Conservation (phyloP, 1,140 invertebrate species). For the Probaryconus sp. region DNA sequence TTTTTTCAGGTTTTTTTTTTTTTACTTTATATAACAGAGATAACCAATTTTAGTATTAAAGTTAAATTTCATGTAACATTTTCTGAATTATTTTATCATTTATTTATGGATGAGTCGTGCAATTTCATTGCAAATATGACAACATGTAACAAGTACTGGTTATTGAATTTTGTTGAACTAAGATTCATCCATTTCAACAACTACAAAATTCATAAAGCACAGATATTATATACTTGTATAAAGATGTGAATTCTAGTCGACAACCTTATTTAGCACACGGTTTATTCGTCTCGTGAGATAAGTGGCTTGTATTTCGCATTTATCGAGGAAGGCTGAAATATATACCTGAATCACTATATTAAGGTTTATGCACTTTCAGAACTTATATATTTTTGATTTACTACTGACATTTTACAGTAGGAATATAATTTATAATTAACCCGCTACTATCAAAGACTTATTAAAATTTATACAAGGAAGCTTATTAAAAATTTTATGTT, state of each 20-base stretch:
- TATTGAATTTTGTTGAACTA: too few species aligned
- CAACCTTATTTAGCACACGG: conserved; percentile 19
- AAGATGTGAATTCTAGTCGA: conserved; percentile 16
- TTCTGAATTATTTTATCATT: too few species aligned
- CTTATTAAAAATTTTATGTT: too few species aligned
- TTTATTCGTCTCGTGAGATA: conserved; percentile 26
- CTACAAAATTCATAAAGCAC: conserved; percentile 1
- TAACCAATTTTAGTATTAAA: too few species aligned
- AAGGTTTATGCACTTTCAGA: conserved; percentile 1
- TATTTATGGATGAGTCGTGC: too few species aligned
- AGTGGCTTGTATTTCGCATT: conserved; percentile 26
- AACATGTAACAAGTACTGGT: too few species aligned
- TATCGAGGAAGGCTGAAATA: conserved; percentile 17
- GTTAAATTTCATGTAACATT: too few species aligned
- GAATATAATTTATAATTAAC: neutral
- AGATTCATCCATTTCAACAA: too few species aligned
- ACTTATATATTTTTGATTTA: neutral
- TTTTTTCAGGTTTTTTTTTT: neutral
- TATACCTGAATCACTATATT: conserved; percentile 4
- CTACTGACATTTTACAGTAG: neutral
- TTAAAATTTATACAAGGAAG: too few species aligned
- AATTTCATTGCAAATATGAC: too few species aligned
- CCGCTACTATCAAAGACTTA: too few species aligned
- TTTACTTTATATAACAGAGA: too few species aligned
- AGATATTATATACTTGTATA: conserved; percentile 3